Conservation (phyloP, 2,797 vertebrate species). For the Gymnoscopelus braueri region DNA sequence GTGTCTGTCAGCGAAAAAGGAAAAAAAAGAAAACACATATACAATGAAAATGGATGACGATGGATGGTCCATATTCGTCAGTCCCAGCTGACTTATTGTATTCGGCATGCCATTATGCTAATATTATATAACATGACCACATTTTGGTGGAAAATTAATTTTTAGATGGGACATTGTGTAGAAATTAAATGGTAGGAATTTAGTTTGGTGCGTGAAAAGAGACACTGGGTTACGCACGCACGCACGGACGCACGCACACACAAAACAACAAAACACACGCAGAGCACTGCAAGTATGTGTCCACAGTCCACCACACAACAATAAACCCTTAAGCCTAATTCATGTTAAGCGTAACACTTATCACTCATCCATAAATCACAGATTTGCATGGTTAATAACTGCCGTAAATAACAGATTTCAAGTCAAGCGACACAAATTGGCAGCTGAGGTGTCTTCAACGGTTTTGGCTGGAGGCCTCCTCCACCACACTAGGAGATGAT, state of each 20-base stretch:
- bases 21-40: constrained; percentile 2
- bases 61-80: constrained; percentile 18
- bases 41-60: constrained; percentile 17
- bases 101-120: background rate
- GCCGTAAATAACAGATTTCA: too few relatives aligned
- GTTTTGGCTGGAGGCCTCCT: constrained; percentile 20
- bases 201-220: background rate
- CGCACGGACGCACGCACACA: constrained; percentile 13
- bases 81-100: background rate
- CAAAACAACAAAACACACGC: background rate
- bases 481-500: constrained; percentile 25
- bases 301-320: constrained; percentile 8
- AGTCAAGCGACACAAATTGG: too few relatives aligned
- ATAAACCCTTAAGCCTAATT: constrained; percentile 9
- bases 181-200: too few relatives aligned
- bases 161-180: too few relatives aligned
- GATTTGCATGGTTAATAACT: too few relatives aligned
- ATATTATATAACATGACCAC: background rate
- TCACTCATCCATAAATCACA: too few relatives aligned
- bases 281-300: constrained; percentile 1
- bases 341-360: too few relatives aligned
- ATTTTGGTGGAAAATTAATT: too few relatives aligned
- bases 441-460: constrained; percentile 24
- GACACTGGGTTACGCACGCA: background rate
- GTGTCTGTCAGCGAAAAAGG: constrained; percentile 17